Evolutionary conservation across 2,797 vertebrate genomes (phyloP).

Genomic region (Caiman crocodilus): DNA sequence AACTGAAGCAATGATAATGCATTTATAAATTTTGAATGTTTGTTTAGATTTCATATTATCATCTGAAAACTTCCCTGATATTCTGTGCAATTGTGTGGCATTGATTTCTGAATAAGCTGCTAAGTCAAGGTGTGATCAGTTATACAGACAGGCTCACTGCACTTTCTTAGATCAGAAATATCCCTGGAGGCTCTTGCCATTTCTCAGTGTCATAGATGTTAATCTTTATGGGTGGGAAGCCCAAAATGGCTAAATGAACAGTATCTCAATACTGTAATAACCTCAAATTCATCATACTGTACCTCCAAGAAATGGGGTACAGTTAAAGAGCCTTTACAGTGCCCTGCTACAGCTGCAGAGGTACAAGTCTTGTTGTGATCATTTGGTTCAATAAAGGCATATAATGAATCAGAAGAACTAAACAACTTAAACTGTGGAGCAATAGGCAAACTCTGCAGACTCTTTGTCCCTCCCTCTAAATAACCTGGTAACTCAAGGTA

Average conservation of each 20-base stretch:
- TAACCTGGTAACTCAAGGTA: too few species aligned
- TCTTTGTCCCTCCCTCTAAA: too few species aligned
- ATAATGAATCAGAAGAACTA: too few species aligned
- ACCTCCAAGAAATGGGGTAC: neutral
- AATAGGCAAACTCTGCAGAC: too few species aligned
- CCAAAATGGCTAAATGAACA: slow-evolving; percentile 85
- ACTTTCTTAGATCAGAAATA: slow-evolving; percentile 86
- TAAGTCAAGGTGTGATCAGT: slow-evolving; percentile 89
- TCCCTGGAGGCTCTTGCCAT: slow-evolving; percentile 86
- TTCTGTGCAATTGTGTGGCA: slow-evolving; percentile 48
- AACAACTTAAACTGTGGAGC: too few species aligned
- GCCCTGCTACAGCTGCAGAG: too few species aligned
- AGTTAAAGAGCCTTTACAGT: too few species aligned
- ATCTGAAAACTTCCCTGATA: slow-evolving; percentile 14
- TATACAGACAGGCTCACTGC: slow-evolving; percentile 88
- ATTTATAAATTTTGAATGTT: slow-evolving; percentile 23
- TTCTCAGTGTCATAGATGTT: slow-evolving; percentile 89
- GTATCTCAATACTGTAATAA: slow-evolving; percentile 46
- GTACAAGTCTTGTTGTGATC: too few species aligned
- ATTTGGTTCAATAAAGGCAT: too few species aligned
- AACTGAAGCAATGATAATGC: slow-evolving; percentile 3
- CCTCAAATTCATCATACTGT: slow-evolving; percentile 45
- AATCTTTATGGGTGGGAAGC: slow-evolving; percentile 88
- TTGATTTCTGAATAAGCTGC: slow-evolving; percentile 86
- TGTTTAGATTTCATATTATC: slow-evolving; percentile 12